These are phyloP conservation scores for Erythrocercus mccallii DNA, from an alignment of 2,113 vertebrate genomes.

Conservation along the genomic window DNA sequence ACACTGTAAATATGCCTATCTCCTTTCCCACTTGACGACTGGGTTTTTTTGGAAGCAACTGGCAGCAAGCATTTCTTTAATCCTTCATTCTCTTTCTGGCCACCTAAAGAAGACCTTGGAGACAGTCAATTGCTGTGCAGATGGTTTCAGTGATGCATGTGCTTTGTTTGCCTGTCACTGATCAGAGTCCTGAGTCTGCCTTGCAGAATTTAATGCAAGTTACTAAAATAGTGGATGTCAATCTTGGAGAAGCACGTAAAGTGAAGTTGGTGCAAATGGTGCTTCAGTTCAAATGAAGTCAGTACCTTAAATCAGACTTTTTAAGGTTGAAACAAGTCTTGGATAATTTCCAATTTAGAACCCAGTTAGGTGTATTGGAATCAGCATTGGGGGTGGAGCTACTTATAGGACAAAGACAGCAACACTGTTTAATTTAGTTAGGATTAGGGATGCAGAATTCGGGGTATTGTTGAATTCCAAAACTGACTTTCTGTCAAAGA, in stretches of 20 bases:
- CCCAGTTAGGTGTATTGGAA: background rate
- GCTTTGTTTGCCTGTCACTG: background rate
- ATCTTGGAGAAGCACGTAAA: background rate
- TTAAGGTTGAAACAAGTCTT: background rate
- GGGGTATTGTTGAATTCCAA: background rate
- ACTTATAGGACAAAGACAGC: background rate
- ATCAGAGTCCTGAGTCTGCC: background rate
- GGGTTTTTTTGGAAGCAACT: background rate
- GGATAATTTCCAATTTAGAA: background rate
- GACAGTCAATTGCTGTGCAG: background rate
- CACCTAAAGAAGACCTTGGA: background rate
- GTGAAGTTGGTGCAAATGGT: background rate
- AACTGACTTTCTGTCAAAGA: background rate
- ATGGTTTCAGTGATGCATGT: background rate
- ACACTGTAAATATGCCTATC: background rate
- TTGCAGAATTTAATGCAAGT: background rate
- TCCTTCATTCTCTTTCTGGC: background rate
- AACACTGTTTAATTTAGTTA: background rate
- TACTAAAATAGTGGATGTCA: background rate
- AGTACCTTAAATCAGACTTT: background rate
- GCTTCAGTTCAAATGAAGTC: background rate
- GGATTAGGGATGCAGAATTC: background rate
- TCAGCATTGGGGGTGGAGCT: background rate
- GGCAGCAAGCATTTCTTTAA: background rate
- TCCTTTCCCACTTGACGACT: background rate